phyloP scores from a whole-genome alignment of 2,797 vertebrate species.

The Arrhamphus sclerolepis region DNA sequence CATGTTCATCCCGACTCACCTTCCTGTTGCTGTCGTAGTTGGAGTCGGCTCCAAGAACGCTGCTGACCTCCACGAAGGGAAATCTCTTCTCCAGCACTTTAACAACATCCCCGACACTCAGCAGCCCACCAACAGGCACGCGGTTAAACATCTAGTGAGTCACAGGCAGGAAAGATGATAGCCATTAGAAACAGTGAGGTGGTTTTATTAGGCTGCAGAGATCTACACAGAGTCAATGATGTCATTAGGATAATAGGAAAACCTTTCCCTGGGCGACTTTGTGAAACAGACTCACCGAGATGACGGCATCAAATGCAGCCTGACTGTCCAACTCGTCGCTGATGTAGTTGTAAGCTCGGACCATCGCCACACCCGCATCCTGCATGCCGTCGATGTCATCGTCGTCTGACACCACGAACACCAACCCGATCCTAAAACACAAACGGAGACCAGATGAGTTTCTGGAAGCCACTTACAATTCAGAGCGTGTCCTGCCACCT shows the following conservation, averaged over 20 bases:
- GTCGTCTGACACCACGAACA: slow-evolving; percentile 92
- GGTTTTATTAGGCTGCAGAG: no score
- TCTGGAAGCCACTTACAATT: slow-evolving; percentile 29
- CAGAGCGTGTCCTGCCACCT: slow-evolving; percentile 19
- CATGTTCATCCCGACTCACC: no score
- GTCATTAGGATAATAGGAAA: no score
- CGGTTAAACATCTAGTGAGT: slow-evolving; percentile 88
- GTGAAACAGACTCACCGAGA: slow-evolving; percentile 83
- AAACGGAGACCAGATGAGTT: background rate
- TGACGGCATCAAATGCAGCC: slow-evolving; percentile 90
- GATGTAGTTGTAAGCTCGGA: slow-evolving; percentile 94
- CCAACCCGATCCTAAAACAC: slow-evolving; percentile 88
- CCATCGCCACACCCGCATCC: slow-evolving; percentile 91
- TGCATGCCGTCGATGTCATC: slow-evolving; percentile 92
- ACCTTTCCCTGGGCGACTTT: background rate
- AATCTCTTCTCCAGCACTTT: slow-evolving; percentile 92
- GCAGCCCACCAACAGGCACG: slow-evolving; percentile 83
- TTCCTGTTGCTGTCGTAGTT: slow-evolving; percentile 92
- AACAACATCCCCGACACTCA: slow-evolving; percentile 90
- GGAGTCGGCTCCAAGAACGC: slow-evolving; percentile 91
- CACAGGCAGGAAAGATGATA: background rate
- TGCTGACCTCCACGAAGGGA: slow-evolving; percentile 91
- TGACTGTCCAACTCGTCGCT: slow-evolving; percentile 90
- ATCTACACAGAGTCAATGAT: no score
- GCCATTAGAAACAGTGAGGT: background rate